Evolutionary conservation across 2,888 invertebrate species (phyloP), one percentile per base, ranked within the genome.

Genomic region (Caenorhabditis sinica): DNA sequence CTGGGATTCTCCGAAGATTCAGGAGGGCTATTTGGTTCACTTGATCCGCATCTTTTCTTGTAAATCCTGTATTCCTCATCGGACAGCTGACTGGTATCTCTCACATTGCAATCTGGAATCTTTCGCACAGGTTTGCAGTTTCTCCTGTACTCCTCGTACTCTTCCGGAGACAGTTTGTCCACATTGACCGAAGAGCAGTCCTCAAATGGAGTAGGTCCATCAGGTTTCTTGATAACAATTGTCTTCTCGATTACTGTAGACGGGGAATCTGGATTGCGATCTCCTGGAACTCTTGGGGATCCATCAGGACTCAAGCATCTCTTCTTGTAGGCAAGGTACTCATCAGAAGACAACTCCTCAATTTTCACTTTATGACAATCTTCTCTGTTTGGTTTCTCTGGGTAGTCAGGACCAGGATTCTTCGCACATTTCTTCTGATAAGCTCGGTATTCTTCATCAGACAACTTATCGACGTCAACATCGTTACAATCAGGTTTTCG

Each of bases 91-190:
- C 33, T 49, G 13, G 36, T 33, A 33, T 69, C 68, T n/a, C 36
- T 53, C 2, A 49, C n/a, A 61, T 30, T 72, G 33, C 72, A 72
- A 33, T 73, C 61, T 25, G 73, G 61, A 51, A 61, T 73, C 17
- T 51, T 63, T 33, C 74, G 30, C 28, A 20, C 30, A 2, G 65
- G 33, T 20, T 60, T 40, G 33, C 33, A 33, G 5, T 4, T 33
- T 33, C 8, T 33, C 8, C 33, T 33, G 33, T 33, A 33, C 33
- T 33, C 8, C 4, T 33, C 33, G 8, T 33, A 33, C 33, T 33
- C 33, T 33, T 33, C 33, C 8, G 33, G 8, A 4, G 33, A 33
- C 33, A 33, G 8, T 8, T 33, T 33, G 8, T 33, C 33, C 33
- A 33, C 33, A 8, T 33, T 8, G 33, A 33, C 8, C 4, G 33